phyloP scores from a whole-genome alignment of 2,113 vertebrate species.

The Podocnemis expansa region DNA sequence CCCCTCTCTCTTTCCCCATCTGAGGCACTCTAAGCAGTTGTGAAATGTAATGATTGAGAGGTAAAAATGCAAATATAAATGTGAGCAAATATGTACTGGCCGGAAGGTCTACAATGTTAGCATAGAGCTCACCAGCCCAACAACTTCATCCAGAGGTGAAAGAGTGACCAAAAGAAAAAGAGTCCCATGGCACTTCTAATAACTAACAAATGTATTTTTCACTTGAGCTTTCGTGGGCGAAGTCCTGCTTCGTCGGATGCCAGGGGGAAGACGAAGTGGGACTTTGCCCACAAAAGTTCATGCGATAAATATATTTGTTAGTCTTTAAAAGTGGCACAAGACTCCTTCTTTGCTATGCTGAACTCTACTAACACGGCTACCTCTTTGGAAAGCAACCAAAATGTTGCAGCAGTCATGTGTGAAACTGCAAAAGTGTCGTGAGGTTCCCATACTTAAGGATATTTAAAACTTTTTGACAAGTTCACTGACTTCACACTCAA shows the following conservation, averaged over 20 bases:
- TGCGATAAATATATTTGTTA: too few relatives aligned
- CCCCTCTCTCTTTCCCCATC: neutral
- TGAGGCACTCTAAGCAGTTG: neutral
- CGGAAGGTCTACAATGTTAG: neutral
- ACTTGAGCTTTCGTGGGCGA: too few relatives aligned
- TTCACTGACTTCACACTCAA: neutral
- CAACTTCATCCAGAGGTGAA: neutral
- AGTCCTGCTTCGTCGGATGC: too few relatives aligned
- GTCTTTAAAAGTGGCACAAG: too few relatives aligned
- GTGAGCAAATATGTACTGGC: constrained; percentile 1
- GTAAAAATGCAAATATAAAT: constrained; percentile 39
- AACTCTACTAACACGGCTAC: too few relatives aligned
- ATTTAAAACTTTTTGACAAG: neutral
- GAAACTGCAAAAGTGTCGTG: neutral
- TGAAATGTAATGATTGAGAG: constrained; percentile 21
- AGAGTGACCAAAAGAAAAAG: too few relatives aligned
- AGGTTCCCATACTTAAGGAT: neutral
- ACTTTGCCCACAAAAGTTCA: too few relatives aligned
- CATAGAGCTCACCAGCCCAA: neutral
- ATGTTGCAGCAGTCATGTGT: neutral
- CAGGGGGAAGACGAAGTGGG: too few relatives aligned
- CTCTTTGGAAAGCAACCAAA: neutral
- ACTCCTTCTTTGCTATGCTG: too few relatives aligned
- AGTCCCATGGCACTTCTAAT: too few relatives aligned
- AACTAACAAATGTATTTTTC: too few relatives aligned